Evolutionary conservation across 1,140 invertebrate genomes (phyloP).

Genomic region (Lordiphosa mommai): DNA sequence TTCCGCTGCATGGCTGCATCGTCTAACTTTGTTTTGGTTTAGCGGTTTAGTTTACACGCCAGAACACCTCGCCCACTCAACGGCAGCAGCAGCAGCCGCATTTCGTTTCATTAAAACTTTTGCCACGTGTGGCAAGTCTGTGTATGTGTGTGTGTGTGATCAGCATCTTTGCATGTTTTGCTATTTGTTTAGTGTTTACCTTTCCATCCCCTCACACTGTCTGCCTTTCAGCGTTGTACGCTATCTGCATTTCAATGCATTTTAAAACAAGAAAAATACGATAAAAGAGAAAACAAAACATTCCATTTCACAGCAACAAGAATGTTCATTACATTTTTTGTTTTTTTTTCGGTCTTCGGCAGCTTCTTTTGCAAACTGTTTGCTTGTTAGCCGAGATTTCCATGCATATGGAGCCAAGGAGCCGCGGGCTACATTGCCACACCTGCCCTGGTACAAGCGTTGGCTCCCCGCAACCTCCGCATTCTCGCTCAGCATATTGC

Average conservation of each 20-base stretch:
- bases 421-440: slow-evolving; percentile 53
- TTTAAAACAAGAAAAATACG: slow-evolving; percentile 50
- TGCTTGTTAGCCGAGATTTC: slow-evolving; percentile 61
- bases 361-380: slow-evolving; percentile 42
- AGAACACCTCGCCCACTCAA: slow-evolving; percentile 34
- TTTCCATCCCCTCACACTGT: neutral
- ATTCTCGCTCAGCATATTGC: slow-evolving; percentile 46
- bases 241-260: slow-evolving; percentile 57
- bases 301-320: slow-evolving; percentile 5
- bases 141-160: slow-evolving; percentile 29
- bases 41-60: slow-evolving; percentile 61
- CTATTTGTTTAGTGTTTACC: slow-evolving; percentile 60
- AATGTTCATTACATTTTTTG: slow-evolving; percentile 58
- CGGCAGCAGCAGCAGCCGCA: slow-evolving; percentile 30
- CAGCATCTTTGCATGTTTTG: slow-evolving; percentile 62
- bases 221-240: slow-evolving; percentile 10
- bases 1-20: slow-evolving; percentile 47
- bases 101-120: slow-evolving; percentile 76
- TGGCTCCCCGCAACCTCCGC: neutral
- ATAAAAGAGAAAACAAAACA: neutral
- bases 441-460: slow-evolving; percentile 13
- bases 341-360: slow-evolving; percentile 10
- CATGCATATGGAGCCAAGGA: slow-evolving; percentile 58
- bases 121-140: slow-evolving; percentile 45
- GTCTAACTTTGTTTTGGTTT: slow-evolving; percentile 39